phyloP scores from a whole-genome alignment of 1,140 invertebrate species.

The Hyphantria cunea region DNA sequence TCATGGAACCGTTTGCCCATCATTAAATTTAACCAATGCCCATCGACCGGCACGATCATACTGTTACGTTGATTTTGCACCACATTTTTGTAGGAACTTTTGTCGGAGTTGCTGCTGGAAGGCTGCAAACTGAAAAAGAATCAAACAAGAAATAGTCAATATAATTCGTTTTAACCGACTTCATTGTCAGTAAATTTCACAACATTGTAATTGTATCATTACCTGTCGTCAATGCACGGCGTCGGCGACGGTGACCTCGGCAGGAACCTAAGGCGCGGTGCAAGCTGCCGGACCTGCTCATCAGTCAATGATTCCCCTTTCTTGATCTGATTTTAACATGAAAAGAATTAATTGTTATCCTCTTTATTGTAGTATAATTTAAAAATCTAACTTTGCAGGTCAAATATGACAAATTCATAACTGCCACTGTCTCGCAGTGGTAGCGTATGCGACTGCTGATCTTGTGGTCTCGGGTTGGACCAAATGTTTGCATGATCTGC shows the following conservation, averaged over 20 bases:
- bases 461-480: too few relatives aligned
- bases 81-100: slow-evolving; percentile 75
- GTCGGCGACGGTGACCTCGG: slow-evolving; percentile 57
- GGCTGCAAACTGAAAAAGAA: slow-evolving; percentile 63
- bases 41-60: slow-evolving; percentile 80
- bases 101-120: slow-evolving; percentile 73
- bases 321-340: slow-evolving; percentile 53
- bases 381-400: too few relatives aligned
- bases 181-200: not conserved
- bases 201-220: slow-evolving; percentile 8
- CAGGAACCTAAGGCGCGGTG: slow-evolving; percentile 64
- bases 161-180: too few relatives aligned
- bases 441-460: too few relatives aligned
- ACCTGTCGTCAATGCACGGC: slow-evolving; percentile 61
- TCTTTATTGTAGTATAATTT: not conserved
- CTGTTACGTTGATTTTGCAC: slow-evolving; percentile 48
- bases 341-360: slow-evolving; percentile 9
- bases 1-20: slow-evolving; percentile 83
- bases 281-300: slow-evolving; percentile 62
- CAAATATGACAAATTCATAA: too few relatives aligned
- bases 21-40: slow-evolving; percentile 83
- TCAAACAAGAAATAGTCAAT: too few relatives aligned
- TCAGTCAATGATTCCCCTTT: slow-evolving; percentile 71
- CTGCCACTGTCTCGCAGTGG: too few relatives aligned
- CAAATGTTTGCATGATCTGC: too few relatives aligned